Evolutionary conservation across 2,797 vertebrate species (phyloP), one percentile per base, ranked within the genome.

Genomic region (Antennarius maculatus): DNA sequence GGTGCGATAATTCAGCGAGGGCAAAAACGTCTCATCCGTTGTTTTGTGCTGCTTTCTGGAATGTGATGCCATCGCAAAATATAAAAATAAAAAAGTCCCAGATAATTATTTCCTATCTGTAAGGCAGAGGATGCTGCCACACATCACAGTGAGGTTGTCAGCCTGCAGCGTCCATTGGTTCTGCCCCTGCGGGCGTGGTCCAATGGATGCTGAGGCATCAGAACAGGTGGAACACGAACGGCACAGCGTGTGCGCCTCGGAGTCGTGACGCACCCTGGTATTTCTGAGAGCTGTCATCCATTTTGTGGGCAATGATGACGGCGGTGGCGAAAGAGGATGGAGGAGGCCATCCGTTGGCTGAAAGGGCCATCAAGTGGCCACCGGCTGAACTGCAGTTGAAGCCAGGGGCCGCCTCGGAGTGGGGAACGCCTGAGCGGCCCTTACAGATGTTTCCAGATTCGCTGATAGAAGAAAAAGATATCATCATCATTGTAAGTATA

Each of bases 271-370:
- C 93, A 93, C 88, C 88, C 90, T 88, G 88, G 85, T 90, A 91
- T 93, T 92, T 90, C 89, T 89, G 92, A 93, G 91, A 86, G 87
- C 84, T 88, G 90, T 93, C 93, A 93, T 93, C 93, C 92, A 94
- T 94, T 94, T 93, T 94, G 93, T 93, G 86, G 91, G 84, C 82
- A 89, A 88, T 85, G 91, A 91, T 82, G 85, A 85, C 86, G 91
- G 79, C 74, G 66, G 86, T 79, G 79, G 86, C 60, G 14, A 76
- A 76, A 73, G 69, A 55, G 48, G 63, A 48, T 65, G 1, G 66
- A 45, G 80, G 47, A 62, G 53, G 34, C 50, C 46, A 90, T 90
- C 71, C 71, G 74, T 90, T 83, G 85, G 86, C 63, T 75, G 71
- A 86, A 93, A 92, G 93, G 77, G 93, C 81, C 93, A 92, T 89